phyloP scores from a whole-genome alignment of 2,113 vertebrate species.

The Nannospalax galili region DNA sequence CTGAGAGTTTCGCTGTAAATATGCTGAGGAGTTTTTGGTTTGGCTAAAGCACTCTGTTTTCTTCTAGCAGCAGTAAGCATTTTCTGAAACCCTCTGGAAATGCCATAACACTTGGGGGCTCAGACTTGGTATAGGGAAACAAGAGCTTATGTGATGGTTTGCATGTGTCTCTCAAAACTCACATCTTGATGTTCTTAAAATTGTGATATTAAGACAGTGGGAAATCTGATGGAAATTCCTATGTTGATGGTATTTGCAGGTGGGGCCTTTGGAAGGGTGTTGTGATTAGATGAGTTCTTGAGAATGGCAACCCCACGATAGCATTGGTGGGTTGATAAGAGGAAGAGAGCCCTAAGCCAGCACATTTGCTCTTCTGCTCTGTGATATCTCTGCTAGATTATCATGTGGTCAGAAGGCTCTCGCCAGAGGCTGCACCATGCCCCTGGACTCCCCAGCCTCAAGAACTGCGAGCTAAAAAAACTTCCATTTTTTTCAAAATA shows the following conservation, averaged over 20 bases:
- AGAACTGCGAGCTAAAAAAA: neutral
- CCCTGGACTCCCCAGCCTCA: neutral
- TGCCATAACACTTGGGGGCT: neutral
- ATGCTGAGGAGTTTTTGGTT: constrained; percentile 57
- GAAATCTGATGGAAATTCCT: neutral
- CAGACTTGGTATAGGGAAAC: neutral
- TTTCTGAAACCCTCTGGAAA: constrained; percentile 30
- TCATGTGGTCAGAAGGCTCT: neutral
- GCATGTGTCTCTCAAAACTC: neutral
- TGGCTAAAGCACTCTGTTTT: constrained; percentile 37
- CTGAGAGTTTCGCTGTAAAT: constrained; percentile 49
- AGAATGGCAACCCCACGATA: neutral
- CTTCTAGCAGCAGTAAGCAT: neutral
- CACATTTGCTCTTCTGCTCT: neutral
- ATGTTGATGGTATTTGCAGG: neutral
- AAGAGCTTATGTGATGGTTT: neutral
- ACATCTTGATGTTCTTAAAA: neutral
- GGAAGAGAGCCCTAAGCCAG: neutral
- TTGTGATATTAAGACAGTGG: neutral
- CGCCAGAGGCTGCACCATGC: accelerated
- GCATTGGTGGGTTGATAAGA: neutral
- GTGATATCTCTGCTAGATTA: neutral
- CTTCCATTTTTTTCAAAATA: neutral
- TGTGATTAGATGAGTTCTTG: neutral
- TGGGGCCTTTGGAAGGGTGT: neutral